phyloP scores from a whole-genome alignment of 2,797 vertebrate species.

The Cirrhinus molitorella region DNA sequence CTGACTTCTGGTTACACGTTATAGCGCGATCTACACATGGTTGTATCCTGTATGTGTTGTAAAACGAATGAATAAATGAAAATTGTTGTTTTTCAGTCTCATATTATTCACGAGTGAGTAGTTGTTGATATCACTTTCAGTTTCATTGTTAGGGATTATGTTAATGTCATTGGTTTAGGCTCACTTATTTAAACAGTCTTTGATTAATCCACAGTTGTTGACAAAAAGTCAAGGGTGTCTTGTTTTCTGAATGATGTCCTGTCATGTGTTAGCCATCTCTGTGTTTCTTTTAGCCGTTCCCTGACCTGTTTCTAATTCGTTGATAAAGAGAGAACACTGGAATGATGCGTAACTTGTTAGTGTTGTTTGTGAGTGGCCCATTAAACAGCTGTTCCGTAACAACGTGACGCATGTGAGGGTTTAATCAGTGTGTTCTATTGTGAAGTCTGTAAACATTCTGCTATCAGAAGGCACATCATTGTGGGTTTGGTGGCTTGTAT shows the following conservation, averaged over 20 bases:
- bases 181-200: background rate
- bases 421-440: background rate
- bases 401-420: background rate
- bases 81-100: background rate
- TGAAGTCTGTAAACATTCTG: conserved; percentile 6
- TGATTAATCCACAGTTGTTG: background rate
- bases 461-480: background rate
- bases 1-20: background rate
- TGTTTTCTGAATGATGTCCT: background rate
- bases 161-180: background rate
- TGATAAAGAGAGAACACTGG: background rate
- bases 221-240: background rate
- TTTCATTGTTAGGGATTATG: background rate
- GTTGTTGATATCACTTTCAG: background rate
- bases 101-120: background rate
- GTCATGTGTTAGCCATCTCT: background rate
- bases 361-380: conserved; percentile 10
- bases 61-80: background rate
- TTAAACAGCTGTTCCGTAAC: background rate
- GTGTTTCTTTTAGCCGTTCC: background rate
- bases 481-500: background rate
- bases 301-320: background rate
- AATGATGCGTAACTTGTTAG: background rate
- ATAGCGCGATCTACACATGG: background rate
- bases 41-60: background rate